These are phyloP conservation scores for Tarsius wallacei DNA, from an alignment of 2,797 vertebrate genomes.

Conservation along the genomic window DNA sequence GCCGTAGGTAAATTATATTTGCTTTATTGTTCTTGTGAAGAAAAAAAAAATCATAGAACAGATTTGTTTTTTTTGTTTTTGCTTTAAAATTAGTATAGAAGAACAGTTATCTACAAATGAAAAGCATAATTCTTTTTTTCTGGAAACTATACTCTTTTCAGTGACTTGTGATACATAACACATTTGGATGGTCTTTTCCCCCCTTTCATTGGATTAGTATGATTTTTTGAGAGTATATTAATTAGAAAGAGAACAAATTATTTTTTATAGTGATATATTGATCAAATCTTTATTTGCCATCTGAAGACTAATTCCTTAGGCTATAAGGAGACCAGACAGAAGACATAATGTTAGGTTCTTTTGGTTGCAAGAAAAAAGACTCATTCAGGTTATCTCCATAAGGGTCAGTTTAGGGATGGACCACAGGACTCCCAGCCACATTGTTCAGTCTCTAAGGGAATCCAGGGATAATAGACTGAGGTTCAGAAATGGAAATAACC, in stretches of 20 bases:
- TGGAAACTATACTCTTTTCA: neutral
- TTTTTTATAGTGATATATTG: neutral
- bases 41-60: conserved; percentile 10
- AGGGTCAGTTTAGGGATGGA: neutral
- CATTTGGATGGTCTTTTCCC: neutral
- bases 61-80: conserved; percentile 26
- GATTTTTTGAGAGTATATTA: conserved; percentile 19
- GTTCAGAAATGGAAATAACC: neutral
- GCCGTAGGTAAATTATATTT: neutral
- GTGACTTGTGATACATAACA: neutral
- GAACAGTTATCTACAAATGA: neutral
- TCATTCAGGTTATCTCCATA: neutral
- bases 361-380: neutral
- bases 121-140: neutral
- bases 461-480: neutral
- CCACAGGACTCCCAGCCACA: neutral
- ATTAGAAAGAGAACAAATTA: neutral
- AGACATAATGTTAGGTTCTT: neutral
- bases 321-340: neutral
- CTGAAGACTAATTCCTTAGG: neutral
- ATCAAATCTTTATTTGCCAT: neutral
- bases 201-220: neutral
- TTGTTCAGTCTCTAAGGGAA: neutral
- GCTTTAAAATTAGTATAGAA: conserved; percentile 26
- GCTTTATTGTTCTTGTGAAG: conserved; percentile 43